A percentile compares a stretch with the other conserved stretches of the same genome.
These are phyloP conservation scores for Dascillus cervinus DNA, from an alignment of 2,888 invertebrate species.

Conservation along the genomic window DNA sequence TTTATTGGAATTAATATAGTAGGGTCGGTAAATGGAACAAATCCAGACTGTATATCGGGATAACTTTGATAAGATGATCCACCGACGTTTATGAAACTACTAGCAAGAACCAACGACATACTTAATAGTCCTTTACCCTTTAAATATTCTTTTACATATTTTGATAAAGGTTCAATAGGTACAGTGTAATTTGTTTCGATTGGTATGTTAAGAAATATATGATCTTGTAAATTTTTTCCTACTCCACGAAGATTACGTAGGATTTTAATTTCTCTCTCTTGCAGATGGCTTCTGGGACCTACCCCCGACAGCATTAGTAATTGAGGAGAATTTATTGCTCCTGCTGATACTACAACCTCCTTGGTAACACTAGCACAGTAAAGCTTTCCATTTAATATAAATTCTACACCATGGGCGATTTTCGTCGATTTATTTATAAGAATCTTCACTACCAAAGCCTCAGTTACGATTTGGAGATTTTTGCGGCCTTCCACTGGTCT, in stretches of 20 bases:
- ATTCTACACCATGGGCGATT: slow-evolving; percentile 57
- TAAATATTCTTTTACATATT: slow-evolving; percentile 17
- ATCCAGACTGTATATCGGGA: slow-evolving; percentile 26
- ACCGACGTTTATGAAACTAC: too few species aligned
- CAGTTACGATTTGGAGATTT: too few species aligned
- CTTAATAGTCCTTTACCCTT: slow-evolving; percentile 19
- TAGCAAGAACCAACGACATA: too few species aligned
- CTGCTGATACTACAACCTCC: slow-evolving; percentile 70
- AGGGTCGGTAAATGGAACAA: slow-evolving; percentile 45
- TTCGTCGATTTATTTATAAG: slow-evolving; percentile 54
- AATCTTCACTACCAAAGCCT: slow-evolving; percentile 49
- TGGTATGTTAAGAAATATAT: slow-evolving; percentile 60
- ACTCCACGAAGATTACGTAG: slow-evolving; percentile 60
- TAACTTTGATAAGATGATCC: slow-evolving; percentile 18
- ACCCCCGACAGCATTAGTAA: slow-evolving; percentile 76
- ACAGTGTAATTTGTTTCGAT: slow-evolving; percentile 51
- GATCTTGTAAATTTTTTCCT: slow-evolving; percentile 71
- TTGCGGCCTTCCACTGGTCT: slow-evolving; percentile 55
- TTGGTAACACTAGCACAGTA: slow-evolving; percentile 51
- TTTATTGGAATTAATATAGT: slow-evolving; percentile 17
- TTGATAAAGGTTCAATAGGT: slow-evolving; percentile 3
- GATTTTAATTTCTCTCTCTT: slow-evolving; percentile 49
- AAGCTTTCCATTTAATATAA: slow-evolving; percentile 49
- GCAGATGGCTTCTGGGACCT: slow-evolving; percentile 55
- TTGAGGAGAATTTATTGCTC: slow-evolving; percentile 74